Base-by-base conservation (phyloP, 2,888 invertebrate genomes). In the Seira ritae region DNA sequence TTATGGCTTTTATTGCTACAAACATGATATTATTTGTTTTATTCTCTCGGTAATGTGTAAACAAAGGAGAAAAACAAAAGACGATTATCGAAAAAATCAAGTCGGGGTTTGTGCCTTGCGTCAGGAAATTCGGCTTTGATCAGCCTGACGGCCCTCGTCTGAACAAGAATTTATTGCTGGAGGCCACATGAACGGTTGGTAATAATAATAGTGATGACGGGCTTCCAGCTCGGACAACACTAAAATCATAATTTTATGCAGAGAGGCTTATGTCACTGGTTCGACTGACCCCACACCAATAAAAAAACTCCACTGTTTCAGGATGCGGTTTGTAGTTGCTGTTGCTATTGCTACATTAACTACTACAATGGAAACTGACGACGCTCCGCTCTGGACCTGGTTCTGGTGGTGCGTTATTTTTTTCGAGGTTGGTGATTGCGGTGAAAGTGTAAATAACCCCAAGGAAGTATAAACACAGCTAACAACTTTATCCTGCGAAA, bases 241-340 rank as follows among this genome's bases (percentile, higher is more conserved):
- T 68, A 78, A 70, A 78, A 65, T 78, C 77, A 78, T 78, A 78
- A 62, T 77, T 77, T 77, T 70, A 62, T 62, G 62, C 62, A 62
- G 62, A 62, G 62, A 8, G 20, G 62, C 20, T 62, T 62, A 20
- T 62, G 20, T 20, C 3, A 62, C 62, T 62, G 62, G 20, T 62
- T 50, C 17, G 15, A 20, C 62, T 62, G 62, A 62, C 62, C 62
- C 62, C 62, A 20, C 62, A 20, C 62, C 62, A 62, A 62, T 62
- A 62, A 62, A 2, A 62, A 62, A 62, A 62, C 10, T 8, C 31
- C 31, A 4, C 31, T n/a, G n/a, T n/a, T n/a, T n/a, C n/a, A n/a
- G n/a, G 31, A 31, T 8, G 31, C 3, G 8, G 2, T 8, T 31
- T 31, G 31, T 31, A 8, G 31, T 31, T 31, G 3, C 31, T 31